Base-by-base conservation (phyloP, 1,140 invertebrate species). In the Carposina sasakii region DNA sequence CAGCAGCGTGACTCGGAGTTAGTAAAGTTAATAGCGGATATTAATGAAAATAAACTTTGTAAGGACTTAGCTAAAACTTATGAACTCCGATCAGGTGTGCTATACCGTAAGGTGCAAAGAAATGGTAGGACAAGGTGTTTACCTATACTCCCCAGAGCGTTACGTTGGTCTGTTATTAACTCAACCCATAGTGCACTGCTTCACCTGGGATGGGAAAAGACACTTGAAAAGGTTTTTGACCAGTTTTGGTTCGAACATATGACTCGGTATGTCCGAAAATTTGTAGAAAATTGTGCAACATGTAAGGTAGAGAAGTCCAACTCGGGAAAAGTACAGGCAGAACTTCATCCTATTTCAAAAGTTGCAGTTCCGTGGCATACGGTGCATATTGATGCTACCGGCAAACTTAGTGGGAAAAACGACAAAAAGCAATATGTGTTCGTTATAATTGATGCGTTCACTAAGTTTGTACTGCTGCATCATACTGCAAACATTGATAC, bases 101-200 rank as follows among this genome's bases (percentile, higher is more conserved):
- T 44, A 3, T 19, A 44, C 16, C 36, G 20, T 2, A 22, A 23
- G 13, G 10, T 44, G 4, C 8, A 44, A 44, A 8, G 42, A n/a
- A 44, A 44, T 31, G 13, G 13, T 19, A 24, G 42, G 2, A 44
- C 3, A 19, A 3, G 3, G 3, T 64, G 57, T 40, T 40, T 71
- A 33, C 61, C 66, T 15, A 55, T 67, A 28, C 50, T 71, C 10
- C 65, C 68, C 0, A 45, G 56, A 17, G 33, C 52, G 3, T 63
- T 65, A 16, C 36, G 36, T 41, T 65, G 26, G 33, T n/a, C 60
- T 5, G 51, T 71, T 8, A 65, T 74, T 26, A 72, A 72, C n/a
- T 47, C 2, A 36, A n/a, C n/a, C n/a, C n/a, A n/a, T n/a, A n/a
- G n/a, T n/a, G n/a, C n/a, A n/a, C n/a, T n/a, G n/a, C n/a, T 47